phyloP scores from a whole-genome alignment of 2,888 invertebrate species.

The Timema cristinae region DNA sequence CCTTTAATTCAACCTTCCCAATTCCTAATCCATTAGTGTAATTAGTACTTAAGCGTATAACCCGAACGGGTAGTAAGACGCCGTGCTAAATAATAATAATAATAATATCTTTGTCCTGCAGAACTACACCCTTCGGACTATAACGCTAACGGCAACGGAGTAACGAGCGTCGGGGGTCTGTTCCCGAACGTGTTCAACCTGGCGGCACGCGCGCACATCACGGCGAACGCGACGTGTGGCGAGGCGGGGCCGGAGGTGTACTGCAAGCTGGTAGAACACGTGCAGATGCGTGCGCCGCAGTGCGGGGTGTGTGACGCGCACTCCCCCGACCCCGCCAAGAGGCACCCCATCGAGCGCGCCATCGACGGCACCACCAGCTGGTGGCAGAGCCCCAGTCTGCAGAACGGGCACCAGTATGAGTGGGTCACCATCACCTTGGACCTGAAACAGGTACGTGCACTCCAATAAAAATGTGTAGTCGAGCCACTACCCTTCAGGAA shows the following conservation, averaged over 20 bases:
- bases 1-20: too few species aligned
- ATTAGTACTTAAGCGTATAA: too few species aligned
- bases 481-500: too few species aligned
- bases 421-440: slow-evolving; percentile 87
- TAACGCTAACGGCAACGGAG: too few species aligned
- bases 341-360: slow-evolving; percentile 80
- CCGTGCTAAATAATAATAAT: too few species aligned
- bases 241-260: slow-evolving; percentile 78
- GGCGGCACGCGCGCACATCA: slow-evolving; percentile 75
- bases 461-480: background rate
- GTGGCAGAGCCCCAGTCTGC: slow-evolving; percentile 96
- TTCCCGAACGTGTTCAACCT: slow-evolving; percentile 86
- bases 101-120: too few species aligned
- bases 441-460: slow-evolving; percentile 76
- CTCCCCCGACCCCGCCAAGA: slow-evolving; percentile 66
- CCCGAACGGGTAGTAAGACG: too few species aligned
- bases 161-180: slow-evolving; percentile 39
- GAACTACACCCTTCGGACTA: too few species aligned
- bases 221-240: slow-evolving; percentile 89
- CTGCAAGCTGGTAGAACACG: slow-evolving; percentile 67
- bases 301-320: slow-evolving; percentile 77
- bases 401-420: slow-evolving; percentile 76
- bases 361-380: slow-evolving; percentile 78
- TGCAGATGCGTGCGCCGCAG: slow-evolving; percentile 43
- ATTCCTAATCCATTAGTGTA: too few species aligned